A percentile compares a stretch with the other conserved stretches of the same genome.
These are phyloP conservation scores for Malacosoma neustria DNA, from an alignment of 2,888 invertebrate species.

Conservation along the genomic window DNA sequence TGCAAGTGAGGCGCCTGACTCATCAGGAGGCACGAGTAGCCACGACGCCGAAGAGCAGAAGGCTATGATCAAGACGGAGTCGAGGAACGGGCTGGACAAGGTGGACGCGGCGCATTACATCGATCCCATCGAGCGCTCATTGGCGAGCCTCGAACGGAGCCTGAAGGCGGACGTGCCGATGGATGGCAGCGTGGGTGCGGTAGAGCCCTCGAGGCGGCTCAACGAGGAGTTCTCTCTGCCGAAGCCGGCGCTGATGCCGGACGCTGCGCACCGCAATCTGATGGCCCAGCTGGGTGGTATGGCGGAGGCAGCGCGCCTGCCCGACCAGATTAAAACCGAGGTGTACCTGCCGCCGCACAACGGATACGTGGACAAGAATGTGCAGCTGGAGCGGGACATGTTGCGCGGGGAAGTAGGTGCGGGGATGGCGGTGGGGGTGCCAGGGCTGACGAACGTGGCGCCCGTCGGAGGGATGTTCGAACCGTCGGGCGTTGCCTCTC, in stretches of 20 bases:
- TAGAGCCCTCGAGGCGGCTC: constrained; percentile 61
- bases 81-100: constrained; percentile 60
- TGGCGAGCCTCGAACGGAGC: constrained; percentile 80
- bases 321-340: constrained; percentile 53
- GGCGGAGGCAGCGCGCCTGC: constrained; percentile 48
- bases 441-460: constrained; percentile 49
- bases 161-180: constrained; percentile 74
- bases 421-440: constrained; percentile 33
- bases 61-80: constrained; percentile 37
- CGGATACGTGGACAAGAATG: constrained; percentile 52
- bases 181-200: constrained; percentile 65
- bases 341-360: constrained; percentile 57
- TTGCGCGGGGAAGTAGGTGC: constrained; percentile 40
- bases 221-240: constrained; percentile 61
- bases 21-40: constrained; percentile 27
- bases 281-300: constrained; percentile 64
- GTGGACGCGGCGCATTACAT: constrained; percentile 65
- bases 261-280: constrained; percentile 50
- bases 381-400: constrained; percentile 45
- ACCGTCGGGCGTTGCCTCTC: constrained; percentile 62
- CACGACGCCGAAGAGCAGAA: constrained; percentile 34
- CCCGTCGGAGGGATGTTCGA: constrained; percentile 80
- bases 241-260: constrained; percentile 48
- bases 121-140: constrained; percentile 81
- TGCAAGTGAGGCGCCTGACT: constrained; percentile 23